A percentile compares a stretch with the other conserved stretches of the same genome.
These are phyloP conservation scores for Drosophila percnosoma DNA, from an alignment of 2,888 invertebrate species.

Conservation along the genomic window DNA sequence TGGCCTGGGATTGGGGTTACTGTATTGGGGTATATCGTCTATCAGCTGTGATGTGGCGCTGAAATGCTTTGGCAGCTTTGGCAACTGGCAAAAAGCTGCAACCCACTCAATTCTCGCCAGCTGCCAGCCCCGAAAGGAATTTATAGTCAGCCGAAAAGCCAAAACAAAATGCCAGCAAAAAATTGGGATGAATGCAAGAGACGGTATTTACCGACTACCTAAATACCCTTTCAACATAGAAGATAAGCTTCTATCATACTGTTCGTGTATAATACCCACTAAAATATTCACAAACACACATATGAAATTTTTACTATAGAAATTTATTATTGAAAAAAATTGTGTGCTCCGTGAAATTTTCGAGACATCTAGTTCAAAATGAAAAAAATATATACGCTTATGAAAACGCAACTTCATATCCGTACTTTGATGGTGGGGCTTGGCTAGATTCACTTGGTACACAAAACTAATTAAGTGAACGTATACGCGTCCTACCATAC, in stretches of 20 bases:
- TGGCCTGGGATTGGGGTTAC: not conserved
- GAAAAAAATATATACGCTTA: not conserved
- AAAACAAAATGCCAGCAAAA: conserved; percentile 50
- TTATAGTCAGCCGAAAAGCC: conserved; percentile 57
- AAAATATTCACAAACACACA: not conserved
- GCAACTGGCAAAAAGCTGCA: conserved; percentile 57
- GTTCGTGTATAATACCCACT: not conserved
- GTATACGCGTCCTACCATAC: no score
- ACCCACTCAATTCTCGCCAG: conserved; percentile 57
- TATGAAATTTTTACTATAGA: not conserved
- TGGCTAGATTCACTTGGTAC: not conserved
- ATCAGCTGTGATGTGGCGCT: conserved; percentile 52
- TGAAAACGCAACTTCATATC: not conserved
- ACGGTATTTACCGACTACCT: not conserved
- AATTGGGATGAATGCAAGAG: not conserved
- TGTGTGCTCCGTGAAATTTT: not conserved
- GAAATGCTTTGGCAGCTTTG: conserved; percentile 62
- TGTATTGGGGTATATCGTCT: conserved; percentile 40
- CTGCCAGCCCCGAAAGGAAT: conserved; percentile 39
- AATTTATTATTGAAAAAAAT: not conserved
- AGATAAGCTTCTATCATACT: no score
- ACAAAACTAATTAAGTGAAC: not conserved
- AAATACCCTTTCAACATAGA: not conserved
- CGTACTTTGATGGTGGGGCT: not conserved
- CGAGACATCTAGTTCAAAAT: not conserved